Conservation (phyloP, 2,888 invertebrate species). For the Spilarctia lutea region DNA sequence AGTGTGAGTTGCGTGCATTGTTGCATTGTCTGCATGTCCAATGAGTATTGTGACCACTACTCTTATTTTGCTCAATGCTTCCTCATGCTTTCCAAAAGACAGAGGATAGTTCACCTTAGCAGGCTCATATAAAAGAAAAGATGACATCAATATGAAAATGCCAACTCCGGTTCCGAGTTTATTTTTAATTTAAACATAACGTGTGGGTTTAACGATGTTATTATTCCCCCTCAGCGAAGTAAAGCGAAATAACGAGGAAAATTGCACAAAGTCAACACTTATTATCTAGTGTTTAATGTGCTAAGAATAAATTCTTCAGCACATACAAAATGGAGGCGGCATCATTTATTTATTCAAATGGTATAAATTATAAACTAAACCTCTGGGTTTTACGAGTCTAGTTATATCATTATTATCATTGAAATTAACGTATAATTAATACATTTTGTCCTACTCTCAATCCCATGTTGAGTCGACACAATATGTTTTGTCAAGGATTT, state of each 20-base stretch:
- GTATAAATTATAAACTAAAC: no score
- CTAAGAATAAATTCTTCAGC: constrained; percentile 48
- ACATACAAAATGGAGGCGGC: constrained; percentile 23
- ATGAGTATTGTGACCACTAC: no score
- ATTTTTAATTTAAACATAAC: constrained; percentile 50
- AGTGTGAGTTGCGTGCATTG: no score
- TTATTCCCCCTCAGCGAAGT: constrained; percentile 40
- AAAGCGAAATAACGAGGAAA: constrained; percentile 60
- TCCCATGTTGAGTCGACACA: not conserved
- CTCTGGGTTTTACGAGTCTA: no score
- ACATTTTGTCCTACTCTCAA: not conserved
- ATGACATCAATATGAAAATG: constrained; percentile 18
- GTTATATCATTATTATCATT: not conserved
- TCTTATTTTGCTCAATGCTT: no score
- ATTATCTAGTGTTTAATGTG: constrained; percentile 66
- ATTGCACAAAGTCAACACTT: constrained; percentile 66
- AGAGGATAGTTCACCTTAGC: no score
- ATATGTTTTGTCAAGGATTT: not conserved
- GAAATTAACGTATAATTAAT: no score
- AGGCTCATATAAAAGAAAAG: not conserved
- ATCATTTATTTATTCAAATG: not conserved
- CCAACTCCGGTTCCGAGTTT: constrained; percentile 30
- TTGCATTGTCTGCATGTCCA: no score
- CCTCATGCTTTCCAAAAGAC: no score
- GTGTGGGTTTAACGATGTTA: constrained; percentile 43